Conservation (phyloP, 2,113 vertebrate genomes). For the Coregonus clupeaformis region DNA sequence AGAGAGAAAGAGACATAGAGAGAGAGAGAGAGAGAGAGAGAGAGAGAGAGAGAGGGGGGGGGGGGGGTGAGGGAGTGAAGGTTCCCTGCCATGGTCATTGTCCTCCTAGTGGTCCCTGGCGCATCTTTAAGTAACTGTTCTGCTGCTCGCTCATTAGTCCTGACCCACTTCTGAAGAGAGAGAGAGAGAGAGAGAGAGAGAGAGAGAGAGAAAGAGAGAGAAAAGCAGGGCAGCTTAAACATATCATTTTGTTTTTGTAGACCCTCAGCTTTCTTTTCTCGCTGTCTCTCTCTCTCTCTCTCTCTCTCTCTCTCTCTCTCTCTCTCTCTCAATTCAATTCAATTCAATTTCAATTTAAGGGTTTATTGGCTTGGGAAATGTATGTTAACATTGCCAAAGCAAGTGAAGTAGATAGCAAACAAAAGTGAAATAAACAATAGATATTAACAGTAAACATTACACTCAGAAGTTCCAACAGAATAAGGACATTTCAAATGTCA, state of each 20-base stretch:
- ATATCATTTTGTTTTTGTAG: constrained; percentile 17
- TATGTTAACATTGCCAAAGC: too few species aligned
- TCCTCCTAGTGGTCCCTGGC: neutral
- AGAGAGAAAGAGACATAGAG: neutral
- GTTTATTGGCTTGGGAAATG: too few species aligned
- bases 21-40: neutral
- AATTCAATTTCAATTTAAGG: too few species aligned
- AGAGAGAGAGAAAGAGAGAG: constrained; percentile 9
- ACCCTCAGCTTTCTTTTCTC: neutral
- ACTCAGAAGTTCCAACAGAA: too few species aligned
- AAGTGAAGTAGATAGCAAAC: too few species aligned
- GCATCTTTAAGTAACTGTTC: constrained; percentile 31
- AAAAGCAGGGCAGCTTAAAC: neutral
- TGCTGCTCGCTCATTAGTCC: constrained; percentile 23
- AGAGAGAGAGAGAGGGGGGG: neutral
- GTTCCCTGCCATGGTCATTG: neutral
- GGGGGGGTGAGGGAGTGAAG: neutral
- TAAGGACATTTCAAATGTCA: too few species aligned
- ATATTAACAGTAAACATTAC: too few species aligned
- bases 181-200: too few species aligned
- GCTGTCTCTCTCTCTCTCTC: neutral
- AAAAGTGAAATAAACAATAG: too few species aligned
- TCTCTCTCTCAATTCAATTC: too few species aligned
- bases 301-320: neutral
- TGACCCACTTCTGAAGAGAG: constrained; percentile 50